phyloP scores from a whole-genome alignment of 2,113 vertebrate genomes.

The Cromileptes altivelis region DNA sequence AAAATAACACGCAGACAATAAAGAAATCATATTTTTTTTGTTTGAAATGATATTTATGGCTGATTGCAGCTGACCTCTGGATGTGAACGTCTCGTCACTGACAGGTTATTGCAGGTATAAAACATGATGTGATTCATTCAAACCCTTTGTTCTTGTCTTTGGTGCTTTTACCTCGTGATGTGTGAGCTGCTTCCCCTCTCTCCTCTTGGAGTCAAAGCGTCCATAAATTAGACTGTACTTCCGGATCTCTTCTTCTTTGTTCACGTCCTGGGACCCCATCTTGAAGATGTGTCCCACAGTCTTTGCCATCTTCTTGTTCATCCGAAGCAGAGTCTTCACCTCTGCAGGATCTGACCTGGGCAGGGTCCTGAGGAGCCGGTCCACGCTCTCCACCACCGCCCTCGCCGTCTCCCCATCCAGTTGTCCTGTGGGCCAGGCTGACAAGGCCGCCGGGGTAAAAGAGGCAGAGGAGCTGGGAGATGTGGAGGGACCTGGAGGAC shows the following conservation, averaged over 20 bases:
- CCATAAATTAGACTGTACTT: conserved; percentile 97
- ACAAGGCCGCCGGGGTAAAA: conserved; percentile 47
- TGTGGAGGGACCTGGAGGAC: conserved; percentile 83
- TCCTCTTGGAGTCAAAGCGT: conserved; percentile 93
- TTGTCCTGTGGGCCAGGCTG: conserved; percentile 83
- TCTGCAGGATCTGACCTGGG: conserved; percentile 89
- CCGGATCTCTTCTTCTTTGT: conserved; percentile 95
- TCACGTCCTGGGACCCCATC: conserved; percentile 89
- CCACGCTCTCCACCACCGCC: conserved; percentile 91
- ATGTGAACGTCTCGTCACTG: not conserved
- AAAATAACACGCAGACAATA: not conserved
- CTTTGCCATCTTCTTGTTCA: conserved; percentile 96
- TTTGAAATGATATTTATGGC: not conserved
- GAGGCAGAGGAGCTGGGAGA: conserved; percentile 85
- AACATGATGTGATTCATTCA: not conserved
- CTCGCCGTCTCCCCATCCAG: conserved; percentile 90
- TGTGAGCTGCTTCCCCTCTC: conserved; percentile 95
- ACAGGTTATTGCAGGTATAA: not conserved
- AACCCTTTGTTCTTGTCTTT: conserved; percentile 12
- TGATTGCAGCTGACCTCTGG: not conserved
- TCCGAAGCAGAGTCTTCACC: conserved; percentile 90
- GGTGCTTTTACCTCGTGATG: conserved; percentile 91
- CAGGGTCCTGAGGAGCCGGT: conserved; percentile 90
- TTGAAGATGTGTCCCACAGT: conserved; percentile 95
- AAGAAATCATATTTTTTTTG: not conserved